Base-by-base conservation (phyloP, 2,888 invertebrate genomes). In the Barypeithes pellucidus region DNA sequence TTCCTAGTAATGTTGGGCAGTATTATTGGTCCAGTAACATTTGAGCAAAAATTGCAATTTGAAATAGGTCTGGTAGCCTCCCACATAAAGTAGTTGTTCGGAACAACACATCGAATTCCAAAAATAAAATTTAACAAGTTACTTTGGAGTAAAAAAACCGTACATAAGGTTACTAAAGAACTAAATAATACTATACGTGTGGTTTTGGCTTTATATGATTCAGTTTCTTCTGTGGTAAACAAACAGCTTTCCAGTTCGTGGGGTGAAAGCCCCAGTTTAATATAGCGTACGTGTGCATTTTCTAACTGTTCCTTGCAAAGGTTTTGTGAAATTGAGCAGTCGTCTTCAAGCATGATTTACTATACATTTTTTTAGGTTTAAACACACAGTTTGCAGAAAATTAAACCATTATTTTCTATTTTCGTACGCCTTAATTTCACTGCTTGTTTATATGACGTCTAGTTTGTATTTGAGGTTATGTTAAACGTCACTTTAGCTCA, bases 1-100 rank as follows among this genome's bases (percentile, higher is more conserved):
- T 91, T 88, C 78, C 89, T 89, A 3, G 92, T 91, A 79, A 92
- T 83, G 86, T 95, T 94, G 77, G 87, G 84, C 75, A 95, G 85
- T 79, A 94, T 88, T 77, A 93, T 86, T 50, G 94, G 93, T 78
- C 89, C 88, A 65, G 89, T 88, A 73, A 94, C 87, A 79, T 91
- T 91, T 79, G 87, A 86, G 86, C 96, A 96, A 86, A 94, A 94
- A 80, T 89, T 87, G 83, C 96, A 96, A 86, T 95, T 90, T 20
- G 94, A 92, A 66, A 94, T 88, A 24, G 96, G 96, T 78, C 96
- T 88, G 20, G 95, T 93, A 65, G 94, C 93, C 87, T 96, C 96
- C 95, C 95, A 95, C 77, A 95, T 87, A 73, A 96, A 88, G 84
- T 94, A 94, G 88, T 95, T 95, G 85, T 94, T 94, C 77, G 93